Percentiles rank a stretch among this genome's conserved stretches.
Evolutionary conservation across 2,888 invertebrate genomes (phyloP).

Genomic region (Apantesis nais): DNA sequence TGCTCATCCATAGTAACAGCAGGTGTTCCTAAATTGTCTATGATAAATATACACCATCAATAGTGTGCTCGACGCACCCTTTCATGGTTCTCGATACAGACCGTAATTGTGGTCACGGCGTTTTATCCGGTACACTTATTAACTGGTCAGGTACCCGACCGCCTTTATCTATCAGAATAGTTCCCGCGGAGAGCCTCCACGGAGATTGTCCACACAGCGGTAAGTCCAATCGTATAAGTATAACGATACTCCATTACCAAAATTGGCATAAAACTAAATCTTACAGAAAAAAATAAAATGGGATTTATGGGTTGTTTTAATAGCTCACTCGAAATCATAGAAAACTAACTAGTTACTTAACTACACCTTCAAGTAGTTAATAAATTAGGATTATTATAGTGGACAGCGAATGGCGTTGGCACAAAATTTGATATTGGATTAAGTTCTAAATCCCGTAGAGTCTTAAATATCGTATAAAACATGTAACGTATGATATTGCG

Average conservation of each 20-base stretch:
- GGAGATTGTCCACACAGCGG: constrained; percentile 21
- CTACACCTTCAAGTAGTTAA: constrained; percentile 54
- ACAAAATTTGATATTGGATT: constrained; percentile 58
- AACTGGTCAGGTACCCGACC: constrained; percentile 38
- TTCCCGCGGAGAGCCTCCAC: constrained; percentile 20
- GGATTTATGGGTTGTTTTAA: constrained; percentile 43
- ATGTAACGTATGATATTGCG: constrained; percentile 60
- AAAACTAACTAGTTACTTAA: constrained; percentile 36
- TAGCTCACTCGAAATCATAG: constrained; percentile 31
- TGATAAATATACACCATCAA: constrained; percentile 82
- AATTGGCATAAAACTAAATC: constrained; percentile 43
- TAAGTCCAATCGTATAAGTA: constrained; percentile 36
- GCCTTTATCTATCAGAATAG: constrained; percentile 11
- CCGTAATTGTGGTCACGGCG: constrained; percentile 70
- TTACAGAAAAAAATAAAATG: constrained; percentile 39
- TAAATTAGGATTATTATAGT: constrained; percentile 66
- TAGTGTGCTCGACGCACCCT: constrained; percentile 67
- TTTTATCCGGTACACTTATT: constrained; percentile 53
- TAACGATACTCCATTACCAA: constrained; percentile 19
- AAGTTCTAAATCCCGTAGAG: constrained; percentile 60
- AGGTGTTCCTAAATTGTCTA: constrained; percentile 80
- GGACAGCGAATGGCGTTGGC: constrained; percentile 61
- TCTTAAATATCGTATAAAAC: constrained; percentile 50
- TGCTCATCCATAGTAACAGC: constrained; percentile 74
- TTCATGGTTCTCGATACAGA: constrained; percentile 63